Base-by-base conservation (phyloP, 2,888 invertebrate genomes). In the Drosophila rubida region DNA sequence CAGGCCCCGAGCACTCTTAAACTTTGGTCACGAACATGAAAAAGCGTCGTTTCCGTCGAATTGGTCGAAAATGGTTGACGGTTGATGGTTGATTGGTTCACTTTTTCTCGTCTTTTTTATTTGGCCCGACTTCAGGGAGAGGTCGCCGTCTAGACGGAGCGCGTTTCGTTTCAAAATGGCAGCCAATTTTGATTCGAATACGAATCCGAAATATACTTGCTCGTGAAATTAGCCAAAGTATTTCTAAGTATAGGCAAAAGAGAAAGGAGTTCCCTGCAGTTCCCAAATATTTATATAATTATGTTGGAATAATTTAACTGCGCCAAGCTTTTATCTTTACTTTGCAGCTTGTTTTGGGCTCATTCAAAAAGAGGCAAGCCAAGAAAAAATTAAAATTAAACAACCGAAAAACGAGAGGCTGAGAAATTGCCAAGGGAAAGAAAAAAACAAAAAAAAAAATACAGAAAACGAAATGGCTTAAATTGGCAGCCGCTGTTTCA, bases 41-140 rank as follows among this genome's bases (percentile, higher is more conserved):
- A 83, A 77, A 75, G 80, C 87, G 84, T 73, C 78, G 78, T 82
- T 85, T 83, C 81, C 85, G 81, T 71, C 57, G 87, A 86, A 81
- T 84, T 78, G 85, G 70, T 76, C 76, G 63, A 85, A 87, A 87
- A 87, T 84, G 80, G 78, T 86, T 80, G 83, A 66, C 80, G 83
- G 80, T 83, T 88, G 88, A 88, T 88, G 83, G 80, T 83, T 88
- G 88, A 88, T 88, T 85, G 88, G 88, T 49, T 83, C 70, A 71
- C 55, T 84, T 84, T 87, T 80, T 68, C 53, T 11, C 13, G 2
- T 48, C n/a, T 19, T 48, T 23, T 25, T 22, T 32, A 14, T 53
- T 62, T 39, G 4, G 42, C 3, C 22, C 23, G 22, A 55, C 55
- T 62, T 37, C 51, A 35, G 67, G 72, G 51, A 63, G 67, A 59